Percentiles rank a stretch among this genome's conserved stretches.
Conservation (phyloP, 2,797 vertebrate genomes). For the Eremophila alpestris region DNA sequence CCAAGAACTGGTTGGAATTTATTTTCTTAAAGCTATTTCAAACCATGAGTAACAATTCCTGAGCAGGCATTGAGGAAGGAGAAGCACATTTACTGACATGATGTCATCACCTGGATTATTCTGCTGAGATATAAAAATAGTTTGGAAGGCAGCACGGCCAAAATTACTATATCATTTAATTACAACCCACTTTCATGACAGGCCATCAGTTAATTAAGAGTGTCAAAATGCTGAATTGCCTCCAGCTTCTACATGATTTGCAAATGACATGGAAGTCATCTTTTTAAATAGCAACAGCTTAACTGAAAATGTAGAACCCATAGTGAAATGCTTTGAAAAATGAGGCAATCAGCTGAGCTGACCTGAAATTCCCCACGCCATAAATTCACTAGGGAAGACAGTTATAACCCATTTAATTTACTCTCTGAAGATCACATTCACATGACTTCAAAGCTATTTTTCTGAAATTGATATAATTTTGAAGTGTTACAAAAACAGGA, state of each 20-base stretch:
- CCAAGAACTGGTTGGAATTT: neutral
- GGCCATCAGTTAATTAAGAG: slow-evolving; percentile 58
- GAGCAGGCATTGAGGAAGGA: neutral
- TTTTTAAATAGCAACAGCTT: slow-evolving; percentile 54
- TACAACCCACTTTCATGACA: slow-evolving; percentile 47
- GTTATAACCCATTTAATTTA: slow-evolving; percentile 10
- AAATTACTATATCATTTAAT: slow-evolving; percentile 58
- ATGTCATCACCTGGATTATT: slow-evolving; percentile 34
- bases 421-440: neutral
- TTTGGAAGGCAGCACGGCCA: slow-evolving; percentile 15
- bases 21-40: slow-evolving; percentile 18
- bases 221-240: slow-evolving; percentile 59
- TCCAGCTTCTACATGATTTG: slow-evolving; percentile 46
- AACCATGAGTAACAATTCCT: neutral
- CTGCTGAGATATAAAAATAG: slow-evolving; percentile 27
- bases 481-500: neutral
- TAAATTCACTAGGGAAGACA: neutral
- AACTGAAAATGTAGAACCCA: slow-evolving; percentile 13
- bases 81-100: neutral
- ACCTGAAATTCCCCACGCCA: neutral
- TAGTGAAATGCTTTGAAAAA: neutral
- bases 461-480: neutral
- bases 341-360: slow-evolving; percentile 3
- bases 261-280: slow-evolving; percentile 43
- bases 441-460: neutral